Percentiles rank a stretch among this genome's conserved stretches.
Conservation (phyloP, 2,888 invertebrate genomes). For the Thereva nobilitata region DNA sequence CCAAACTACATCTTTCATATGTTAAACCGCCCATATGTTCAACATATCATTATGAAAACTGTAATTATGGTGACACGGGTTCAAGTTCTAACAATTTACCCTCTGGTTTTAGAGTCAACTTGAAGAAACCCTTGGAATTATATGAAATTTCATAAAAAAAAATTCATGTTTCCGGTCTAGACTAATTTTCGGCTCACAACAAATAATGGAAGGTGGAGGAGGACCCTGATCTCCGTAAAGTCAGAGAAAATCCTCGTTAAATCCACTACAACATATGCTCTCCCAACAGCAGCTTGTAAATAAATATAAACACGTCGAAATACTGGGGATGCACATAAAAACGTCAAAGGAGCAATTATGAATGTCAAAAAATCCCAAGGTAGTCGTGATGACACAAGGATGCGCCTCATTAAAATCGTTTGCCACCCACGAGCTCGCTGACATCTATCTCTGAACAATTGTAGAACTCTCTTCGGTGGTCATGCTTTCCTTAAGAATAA, state of each 20-base stretch:
- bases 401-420: conserved; percentile 29
- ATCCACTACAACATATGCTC: too few species aligned
- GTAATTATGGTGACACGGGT: too few species aligned
- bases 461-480: background rate
- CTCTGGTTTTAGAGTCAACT: too few species aligned
- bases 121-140: background rate
- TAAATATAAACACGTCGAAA: conserved; percentile 30
- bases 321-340: conserved; percentile 21
- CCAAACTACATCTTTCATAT: too few species aligned
- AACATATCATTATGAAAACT: too few species aligned
- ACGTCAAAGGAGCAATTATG: conserved; percentile 23
- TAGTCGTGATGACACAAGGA: conserved; percentile 11
- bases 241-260: conserved; percentile 2
- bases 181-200: conserved; percentile 26
- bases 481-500: too few species aligned
- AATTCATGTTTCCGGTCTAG: conserved; percentile 25
- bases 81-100: too few species aligned
- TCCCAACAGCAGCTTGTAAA: background rate
- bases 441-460: background rate
- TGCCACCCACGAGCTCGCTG: conserved; percentile 19
- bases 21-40: too few species aligned
- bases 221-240: conserved; percentile 1
- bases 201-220: background rate
- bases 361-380: conserved; percentile 3
- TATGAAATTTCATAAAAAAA: too few species aligned